Evolutionary conservation across 2,888 invertebrate genomes (phyloP).

Genomic region (Caenorhabditis angaria): DNA sequence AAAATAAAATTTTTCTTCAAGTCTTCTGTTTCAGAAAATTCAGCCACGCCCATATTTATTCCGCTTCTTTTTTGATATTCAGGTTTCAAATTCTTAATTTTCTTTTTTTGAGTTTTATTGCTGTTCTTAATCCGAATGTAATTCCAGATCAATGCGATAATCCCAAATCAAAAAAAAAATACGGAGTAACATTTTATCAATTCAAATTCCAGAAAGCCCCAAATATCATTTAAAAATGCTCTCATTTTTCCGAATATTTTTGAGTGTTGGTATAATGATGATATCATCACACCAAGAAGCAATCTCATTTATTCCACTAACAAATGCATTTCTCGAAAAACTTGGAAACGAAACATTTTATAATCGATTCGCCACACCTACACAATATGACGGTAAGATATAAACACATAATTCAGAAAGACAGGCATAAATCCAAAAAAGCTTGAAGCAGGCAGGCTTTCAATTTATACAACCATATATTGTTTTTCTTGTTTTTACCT

Average conservation of each 20-base stretch:
- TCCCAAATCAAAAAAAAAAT: too few relatives aligned
- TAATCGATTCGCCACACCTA: slow-evolving; percentile 70
- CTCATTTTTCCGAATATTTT: slow-evolving; percentile 24
- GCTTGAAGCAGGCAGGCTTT: slow-evolving; percentile 1
- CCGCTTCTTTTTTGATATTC: too few relatives aligned
- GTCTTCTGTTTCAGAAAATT: too few relatives aligned
- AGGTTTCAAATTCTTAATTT: too few relatives aligned
- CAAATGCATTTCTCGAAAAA: slow-evolving; percentile 60
- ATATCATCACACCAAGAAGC: slow-evolving; percentile 10
- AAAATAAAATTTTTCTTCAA: too few relatives aligned
- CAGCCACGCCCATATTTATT: too few relatives aligned
- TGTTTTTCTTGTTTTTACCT: not conserved
- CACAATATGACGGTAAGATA: slow-evolving; percentile 64
- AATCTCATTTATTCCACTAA: slow-evolving; percentile 56
- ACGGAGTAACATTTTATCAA: too few relatives aligned
- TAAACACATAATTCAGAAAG: not conserved
- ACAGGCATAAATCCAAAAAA: not conserved
- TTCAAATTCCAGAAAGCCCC: too few relatives aligned
- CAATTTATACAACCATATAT: too few relatives aligned
- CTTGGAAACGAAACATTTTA: slow-evolving; percentile 62
- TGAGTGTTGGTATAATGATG: slow-evolving; percentile 5
- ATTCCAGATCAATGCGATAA: too few relatives aligned
- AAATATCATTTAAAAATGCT: not conserved
- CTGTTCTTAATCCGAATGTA: too few relatives aligned
- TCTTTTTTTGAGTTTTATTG: too few relatives aligned